Conservation (phyloP, 2,888 invertebrate genomes). For the Cylloceria caligata region DNA sequence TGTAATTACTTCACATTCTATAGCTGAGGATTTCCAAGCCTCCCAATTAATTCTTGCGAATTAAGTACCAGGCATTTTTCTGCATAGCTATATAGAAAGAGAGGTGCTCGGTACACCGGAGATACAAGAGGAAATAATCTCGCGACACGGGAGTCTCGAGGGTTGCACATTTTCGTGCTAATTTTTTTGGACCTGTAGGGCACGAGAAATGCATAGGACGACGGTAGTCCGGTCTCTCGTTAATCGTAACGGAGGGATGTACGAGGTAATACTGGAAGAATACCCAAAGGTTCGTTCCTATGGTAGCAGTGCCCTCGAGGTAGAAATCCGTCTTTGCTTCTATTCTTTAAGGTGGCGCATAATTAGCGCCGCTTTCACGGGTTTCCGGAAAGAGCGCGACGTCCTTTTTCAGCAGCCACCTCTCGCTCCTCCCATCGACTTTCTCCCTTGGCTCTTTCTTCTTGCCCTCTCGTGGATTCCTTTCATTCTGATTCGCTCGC, state of each 20-base stretch:
- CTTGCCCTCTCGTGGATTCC: conserved; percentile 50
- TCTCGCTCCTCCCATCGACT: conserved; percentile 28
- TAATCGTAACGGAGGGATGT: conserved; percentile 55
- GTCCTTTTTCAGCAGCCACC: conserved; percentile 56
- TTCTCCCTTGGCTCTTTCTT: conserved; percentile 43
- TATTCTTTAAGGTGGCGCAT: conserved; percentile 79
- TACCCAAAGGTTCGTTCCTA: conserved; percentile 35
- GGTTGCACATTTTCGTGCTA: conserved; percentile 33
- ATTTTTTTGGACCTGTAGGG: conserved; percentile 36
- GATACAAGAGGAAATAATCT: conserved; percentile 27
- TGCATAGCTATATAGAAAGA: background rate
- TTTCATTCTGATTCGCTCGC: conserved; percentile 41
- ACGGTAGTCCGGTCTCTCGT: conserved; percentile 47
- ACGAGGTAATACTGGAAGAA: conserved; percentile 42
- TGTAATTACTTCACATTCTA: conserved; percentile 2
- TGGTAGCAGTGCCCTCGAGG: conserved; percentile 46
- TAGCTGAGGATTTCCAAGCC: background rate
- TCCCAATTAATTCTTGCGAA: background rate
- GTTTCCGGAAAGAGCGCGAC: conserved; percentile 71
- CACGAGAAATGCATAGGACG: conserved; percentile 17
- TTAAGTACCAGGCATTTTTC: background rate
- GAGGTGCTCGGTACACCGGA: background rate
- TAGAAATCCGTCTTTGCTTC: conserved; percentile 52
- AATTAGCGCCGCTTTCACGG: conserved; percentile 78
- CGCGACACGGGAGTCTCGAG: conserved; percentile 17